Percentiles rank a stretch among this genome's conserved stretches.
Conservation (phyloP, 2,113 vertebrate species). For the Propithecus coquereli region DNA sequence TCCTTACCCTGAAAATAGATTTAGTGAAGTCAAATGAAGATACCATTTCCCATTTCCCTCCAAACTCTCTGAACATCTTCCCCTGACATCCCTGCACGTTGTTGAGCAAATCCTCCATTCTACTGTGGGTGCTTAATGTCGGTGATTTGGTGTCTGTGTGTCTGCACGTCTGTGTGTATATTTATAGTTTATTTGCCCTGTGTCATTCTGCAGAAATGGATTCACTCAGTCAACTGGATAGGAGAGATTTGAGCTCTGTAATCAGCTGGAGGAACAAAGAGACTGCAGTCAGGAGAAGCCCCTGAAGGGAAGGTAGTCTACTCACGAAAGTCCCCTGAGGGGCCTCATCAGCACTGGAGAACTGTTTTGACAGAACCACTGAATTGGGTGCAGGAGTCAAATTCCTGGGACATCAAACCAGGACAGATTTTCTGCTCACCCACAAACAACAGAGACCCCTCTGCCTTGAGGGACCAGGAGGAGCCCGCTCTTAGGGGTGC, state of each 20-base stretch:
- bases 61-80: background rate
- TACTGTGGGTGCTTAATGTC: background rate
- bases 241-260: constrained; percentile 37
- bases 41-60: background rate
- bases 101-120: background rate
- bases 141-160: constrained; percentile 10
- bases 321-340: constrained; percentile 43
- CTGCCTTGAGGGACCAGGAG: constrained; percentile 52
- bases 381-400: constrained; percentile 68
- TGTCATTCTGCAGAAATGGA: constrained; percentile 58
- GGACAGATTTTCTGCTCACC: constrained; percentile 49
- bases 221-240: constrained; percentile 54
- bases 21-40: background rate
- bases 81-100: background rate
- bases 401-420: constrained; percentile 71
- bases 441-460: constrained; percentile 52
- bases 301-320: constrained; percentile 40
- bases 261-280: constrained; percentile 72
- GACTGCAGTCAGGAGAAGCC: constrained; percentile 31
- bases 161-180: background rate
- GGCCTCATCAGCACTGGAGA: constrained; percentile 51
- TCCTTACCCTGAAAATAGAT: background rate
- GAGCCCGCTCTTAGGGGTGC: background rate
- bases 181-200: constrained; percentile 18
- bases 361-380: constrained; percentile 72